Conservation (phyloP, 2,888 invertebrate genomes). For the Stenodema calcarata region DNA sequence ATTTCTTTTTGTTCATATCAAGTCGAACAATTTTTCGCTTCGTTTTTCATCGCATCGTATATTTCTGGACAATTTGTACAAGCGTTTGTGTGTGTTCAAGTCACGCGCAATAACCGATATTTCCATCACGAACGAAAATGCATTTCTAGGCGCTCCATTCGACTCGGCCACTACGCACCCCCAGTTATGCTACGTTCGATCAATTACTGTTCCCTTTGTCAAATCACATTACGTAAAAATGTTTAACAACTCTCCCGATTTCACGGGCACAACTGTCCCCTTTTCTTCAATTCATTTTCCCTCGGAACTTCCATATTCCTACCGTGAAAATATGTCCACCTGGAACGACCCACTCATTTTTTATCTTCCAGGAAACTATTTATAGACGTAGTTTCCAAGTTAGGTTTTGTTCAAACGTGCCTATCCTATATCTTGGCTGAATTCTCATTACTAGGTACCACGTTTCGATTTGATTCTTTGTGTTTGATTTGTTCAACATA, state of each 20-base stretch:
- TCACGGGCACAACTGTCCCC: background rate
- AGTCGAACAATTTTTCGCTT: background rate
- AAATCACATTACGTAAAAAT: background rate
- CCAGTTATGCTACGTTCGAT: background rate
- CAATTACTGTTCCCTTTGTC: background rate
- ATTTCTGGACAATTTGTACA: background rate
- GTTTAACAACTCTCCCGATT: background rate
- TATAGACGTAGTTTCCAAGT: background rate
- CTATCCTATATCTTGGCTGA: background rate
- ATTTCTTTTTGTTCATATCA: background rate
- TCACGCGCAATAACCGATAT: background rate
- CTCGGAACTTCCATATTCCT: background rate
- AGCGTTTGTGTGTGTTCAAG: background rate
- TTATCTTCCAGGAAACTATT: background rate
- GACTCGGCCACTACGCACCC: background rate
- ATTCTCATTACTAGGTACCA: too few species aligned
- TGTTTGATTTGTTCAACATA: background rate
- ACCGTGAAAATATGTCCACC: background rate
- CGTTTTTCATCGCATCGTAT: background rate
- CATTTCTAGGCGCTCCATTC: background rate
- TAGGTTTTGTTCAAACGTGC: background rate
- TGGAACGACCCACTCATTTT: background rate
- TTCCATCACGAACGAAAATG: background rate
- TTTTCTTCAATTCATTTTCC: background rate
- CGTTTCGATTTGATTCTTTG: too few species aligned